Conservation (phyloP, 1,140 invertebrate species). For the Heliconius hewitsoni region DNA sequence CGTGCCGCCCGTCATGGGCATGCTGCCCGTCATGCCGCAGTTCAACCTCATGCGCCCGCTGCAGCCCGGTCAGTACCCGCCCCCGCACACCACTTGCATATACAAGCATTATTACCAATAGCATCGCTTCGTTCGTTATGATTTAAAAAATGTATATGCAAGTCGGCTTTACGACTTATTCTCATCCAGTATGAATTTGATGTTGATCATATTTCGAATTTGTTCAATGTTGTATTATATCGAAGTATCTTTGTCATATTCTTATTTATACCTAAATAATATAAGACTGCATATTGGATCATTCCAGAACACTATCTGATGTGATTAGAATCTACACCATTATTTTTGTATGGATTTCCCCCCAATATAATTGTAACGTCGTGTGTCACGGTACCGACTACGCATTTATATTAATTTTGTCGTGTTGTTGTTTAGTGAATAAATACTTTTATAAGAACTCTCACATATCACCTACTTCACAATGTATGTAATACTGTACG, state of each 20-base stretch:
- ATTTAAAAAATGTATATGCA: no score
- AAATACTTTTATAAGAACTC: neutral
- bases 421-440: conserved; percentile 15
- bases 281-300: conserved; percentile 26
- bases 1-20: conserved; percentile 62
- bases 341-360: conserved; percentile 15
- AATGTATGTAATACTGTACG: neutral
- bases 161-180: no score
- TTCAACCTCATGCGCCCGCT: conserved; percentile 88
- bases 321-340: conserved; percentile 8
- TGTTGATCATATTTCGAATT: no score
- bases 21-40: conserved; percentile 84
- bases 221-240: conserved; percentile 1
- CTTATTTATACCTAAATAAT: conserved; percentile 1
- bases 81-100: neutral
- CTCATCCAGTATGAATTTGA: no score
- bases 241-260: neutral
- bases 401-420: conserved; percentile 18
- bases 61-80: conserved; percentile 71
- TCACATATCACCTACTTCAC: neutral
- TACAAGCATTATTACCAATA: no score
- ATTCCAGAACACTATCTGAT: conserved; percentile 12
- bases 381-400: conserved; percentile 6
- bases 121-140: no score
- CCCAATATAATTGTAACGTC: neutral